Evolutionary conservation across 2,888 invertebrate species (phyloP).

Genomic region (Melipona beecheii): DNA sequence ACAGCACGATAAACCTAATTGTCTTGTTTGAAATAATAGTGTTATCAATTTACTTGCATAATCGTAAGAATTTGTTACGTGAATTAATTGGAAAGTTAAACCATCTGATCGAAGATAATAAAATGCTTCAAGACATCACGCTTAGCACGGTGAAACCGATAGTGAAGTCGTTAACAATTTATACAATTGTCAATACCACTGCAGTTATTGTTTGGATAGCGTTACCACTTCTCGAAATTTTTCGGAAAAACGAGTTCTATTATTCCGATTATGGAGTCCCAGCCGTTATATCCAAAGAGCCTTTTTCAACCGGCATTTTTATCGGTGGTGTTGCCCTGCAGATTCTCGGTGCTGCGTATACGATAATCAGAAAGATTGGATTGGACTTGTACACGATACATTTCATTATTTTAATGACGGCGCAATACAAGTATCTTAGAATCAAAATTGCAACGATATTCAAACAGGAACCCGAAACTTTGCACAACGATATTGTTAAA

Average conservation of each 20-base stretch:
- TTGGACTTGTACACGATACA: slow-evolving; percentile 71
- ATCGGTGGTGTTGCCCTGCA: slow-evolving; percentile 46
- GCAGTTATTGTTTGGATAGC: slow-evolving; percentile 54
- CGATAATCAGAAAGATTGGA: slow-evolving; percentile 60
- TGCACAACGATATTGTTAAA: not conserved
- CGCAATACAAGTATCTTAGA: slow-evolving; percentile 67
- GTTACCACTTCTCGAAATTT: slow-evolving; percentile 45
- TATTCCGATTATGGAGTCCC: slow-evolving; percentile 66
- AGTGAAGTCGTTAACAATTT: slow-evolving; percentile 60
- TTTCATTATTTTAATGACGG: slow-evolving; percentile 63
- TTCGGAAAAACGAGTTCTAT: slow-evolving; percentile 56
- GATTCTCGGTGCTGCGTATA: slow-evolving; percentile 31
- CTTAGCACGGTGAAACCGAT: slow-evolving; percentile 45
- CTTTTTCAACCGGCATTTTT: slow-evolving; percentile 60
- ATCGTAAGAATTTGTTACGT: slow-evolving; percentile 42
- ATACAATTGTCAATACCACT: slow-evolving; percentile 42
- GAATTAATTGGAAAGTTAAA: slow-evolving; percentile 63
- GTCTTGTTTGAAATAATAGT: slow-evolving; percentile 58
- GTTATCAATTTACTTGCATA: slow-evolving; percentile 57
- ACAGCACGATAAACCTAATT: slow-evolving; percentile 55
- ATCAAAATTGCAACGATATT: slow-evolving; percentile 54
- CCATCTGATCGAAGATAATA: slow-evolving; percentile 42
- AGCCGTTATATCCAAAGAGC: slow-evolving; percentile 54
- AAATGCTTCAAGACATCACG: slow-evolving; percentile 32
- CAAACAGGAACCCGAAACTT: not conserved